phyloP scores from a whole-genome alignment of 2,888 invertebrate genomes.

The Yponomeuta evonymella region DNA sequence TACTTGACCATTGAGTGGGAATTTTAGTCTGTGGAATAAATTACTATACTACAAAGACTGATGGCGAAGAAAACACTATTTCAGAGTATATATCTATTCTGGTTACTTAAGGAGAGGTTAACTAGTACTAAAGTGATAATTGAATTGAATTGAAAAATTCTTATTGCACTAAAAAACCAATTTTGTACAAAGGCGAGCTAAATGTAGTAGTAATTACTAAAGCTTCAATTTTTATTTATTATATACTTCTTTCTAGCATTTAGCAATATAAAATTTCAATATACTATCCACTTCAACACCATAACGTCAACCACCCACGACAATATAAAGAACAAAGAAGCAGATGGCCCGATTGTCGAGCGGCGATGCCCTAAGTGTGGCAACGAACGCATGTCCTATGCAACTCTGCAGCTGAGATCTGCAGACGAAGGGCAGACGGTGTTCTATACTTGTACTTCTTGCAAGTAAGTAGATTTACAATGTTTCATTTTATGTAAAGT shows the following conservation, averaged over 20 bases:
- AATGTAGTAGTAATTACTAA: not conserved
- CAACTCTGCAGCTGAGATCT: conserved; percentile 94
- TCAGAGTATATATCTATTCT: no score
- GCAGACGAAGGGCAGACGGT: conserved; percentile 99
- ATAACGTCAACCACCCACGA: conserved; percentile 48
- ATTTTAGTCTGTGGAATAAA: no score
- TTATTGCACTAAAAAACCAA: no score
- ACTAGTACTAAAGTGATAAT: no score
- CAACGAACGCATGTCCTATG: conserved; percentile 95
- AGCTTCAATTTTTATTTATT: not conserved
- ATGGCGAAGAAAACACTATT: no score
- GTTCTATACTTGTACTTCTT: conserved; percentile 96
- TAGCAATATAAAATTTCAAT: conserved; percentile 79
- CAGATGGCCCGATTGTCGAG: conserved; percentile 88
- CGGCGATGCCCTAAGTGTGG: conserved; percentile 91
- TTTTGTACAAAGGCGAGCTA: no score
- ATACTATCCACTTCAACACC: conserved; percentile 84
- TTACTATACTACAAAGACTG: no score
- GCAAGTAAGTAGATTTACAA: conserved; percentile 79
- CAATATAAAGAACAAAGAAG: conserved; percentile 49
- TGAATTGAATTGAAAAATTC: no score
- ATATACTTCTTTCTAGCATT: conserved; percentile 69
- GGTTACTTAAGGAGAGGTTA: no score
- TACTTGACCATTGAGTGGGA: no score
- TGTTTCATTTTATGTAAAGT: no score